These are phyloP conservation scores for Cataglyphis rosenhaueri DNA, from an alignment of 2,888 invertebrate species.

Conservation along the genomic window DNA sequence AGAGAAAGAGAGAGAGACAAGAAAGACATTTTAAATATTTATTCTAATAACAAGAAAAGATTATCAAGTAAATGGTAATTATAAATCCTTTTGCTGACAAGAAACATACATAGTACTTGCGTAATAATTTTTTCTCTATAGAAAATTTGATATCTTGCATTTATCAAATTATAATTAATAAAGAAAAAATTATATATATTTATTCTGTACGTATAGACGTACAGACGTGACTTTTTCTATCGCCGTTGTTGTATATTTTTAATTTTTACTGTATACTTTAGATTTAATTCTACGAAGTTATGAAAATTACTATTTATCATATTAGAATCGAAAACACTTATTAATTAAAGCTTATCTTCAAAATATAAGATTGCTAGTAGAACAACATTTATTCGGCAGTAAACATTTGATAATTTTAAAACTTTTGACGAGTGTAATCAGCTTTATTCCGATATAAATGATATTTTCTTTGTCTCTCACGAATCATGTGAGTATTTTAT, in stretches of 20 bases:
- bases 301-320: not conserved
- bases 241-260: not conserved
- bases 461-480: not conserved
- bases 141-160: not conserved
- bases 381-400: not conserved
- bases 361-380: not conserved
- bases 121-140: not conserved
- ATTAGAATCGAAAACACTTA: not conserved
- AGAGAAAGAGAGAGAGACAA: not conserved
- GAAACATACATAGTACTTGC: not conserved
- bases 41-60: not conserved
- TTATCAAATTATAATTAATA: not conserved
- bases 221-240: not conserved
- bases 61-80: not conserved
- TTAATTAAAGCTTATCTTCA: not conserved
- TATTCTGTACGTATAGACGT: not conserved
- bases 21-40: slow-evolving; percentile 7
- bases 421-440: not conserved
- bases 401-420: not conserved
- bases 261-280: not conserved
- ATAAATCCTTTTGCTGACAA: not conserved
- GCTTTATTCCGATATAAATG: not conserved
- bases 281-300: not conserved
- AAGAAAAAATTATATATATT: not conserved
- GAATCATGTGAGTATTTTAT: slow-evolving; percentile 69